Evolutionary conservation across 23 tunicate species (phyloP), one percentile per base, ranked within the genome.

Genomic region (Halocynthia roretzi): DNA sequence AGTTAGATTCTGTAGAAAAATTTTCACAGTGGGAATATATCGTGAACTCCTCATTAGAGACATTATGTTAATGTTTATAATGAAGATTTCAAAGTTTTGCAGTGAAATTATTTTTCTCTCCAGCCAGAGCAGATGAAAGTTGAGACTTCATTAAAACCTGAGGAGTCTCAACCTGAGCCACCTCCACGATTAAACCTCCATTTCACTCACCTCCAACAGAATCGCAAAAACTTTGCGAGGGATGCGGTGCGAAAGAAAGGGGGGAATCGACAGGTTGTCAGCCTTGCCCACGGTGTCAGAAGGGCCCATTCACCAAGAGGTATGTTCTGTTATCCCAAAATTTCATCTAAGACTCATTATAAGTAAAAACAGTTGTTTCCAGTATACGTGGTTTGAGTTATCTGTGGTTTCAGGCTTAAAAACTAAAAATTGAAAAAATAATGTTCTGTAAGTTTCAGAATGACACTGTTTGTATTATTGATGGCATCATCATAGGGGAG

Each of bases 201-300:
- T 54, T 74, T 74, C 56, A 74, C 78, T 56, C 78, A 74, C 56
- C 64, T 74, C 5, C 78, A 74, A 74, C 60, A 74, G 56, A 74
- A 74, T 56, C 78, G 78, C n/a, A 74, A 74, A 48, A 53, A 44
- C 15, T 31, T 31, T 31, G 44, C 44, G 44, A 31, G 44, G 4
- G 44, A 31, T 31, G 78, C 78, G 6, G 56, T 5, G 0, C 55
- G 56, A n/a, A 15, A 54, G 22, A 54, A 53, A 21, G 56, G 64
- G 1, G 60, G 64, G 8, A 20, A 48, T 8, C 55, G 64, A 74
- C 55, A 56, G 31, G 70, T 65, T 11, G 19, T 65, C 9, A 65
- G 70, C 70, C 44, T 31, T 31, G 2, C 44, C 44, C 31, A 40
- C 31, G 70, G 70, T 65, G 70, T 15, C 48, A 65, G 70, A 15